A percentile compares a stretch with the other conserved stretches of the same genome.
Conservation (phyloP, 2,888 invertebrate genomes). For the Agrenia bidenticulata region DNA sequence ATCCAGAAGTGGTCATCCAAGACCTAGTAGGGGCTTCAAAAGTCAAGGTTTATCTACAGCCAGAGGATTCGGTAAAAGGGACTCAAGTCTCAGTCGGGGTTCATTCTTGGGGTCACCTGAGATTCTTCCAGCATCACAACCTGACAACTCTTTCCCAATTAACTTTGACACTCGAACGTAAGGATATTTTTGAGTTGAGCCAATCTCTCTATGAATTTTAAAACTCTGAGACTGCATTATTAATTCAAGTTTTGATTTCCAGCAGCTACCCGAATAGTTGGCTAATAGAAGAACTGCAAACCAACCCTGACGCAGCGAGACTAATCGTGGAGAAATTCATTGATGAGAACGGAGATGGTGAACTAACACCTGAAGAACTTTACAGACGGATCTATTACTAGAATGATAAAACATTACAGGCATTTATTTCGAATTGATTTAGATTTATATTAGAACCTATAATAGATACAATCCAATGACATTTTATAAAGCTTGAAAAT, state of each 20-base stretch:
- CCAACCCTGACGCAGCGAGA: conserved; percentile 64
- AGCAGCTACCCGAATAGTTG: conserved; percentile 58
- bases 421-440: too few relatives aligned
- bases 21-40: conserved; percentile 66
- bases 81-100: conserved; percentile 47
- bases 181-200: conserved; percentile 10
- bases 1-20: conserved; percentile 55
- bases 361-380: conserved; percentile 63
- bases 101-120: conserved; percentile 20
- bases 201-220: neutral
- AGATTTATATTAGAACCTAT: too few relatives aligned
- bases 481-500: too few relatives aligned
- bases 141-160: conserved; percentile 26
- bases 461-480: too few relatives aligned
- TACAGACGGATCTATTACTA: conserved; percentile 53
- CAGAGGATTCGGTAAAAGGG: conserved; percentile 67
- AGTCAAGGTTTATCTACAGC: conserved; percentile 66
- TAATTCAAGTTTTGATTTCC: conserved; percentile 15
- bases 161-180: conserved; percentile 39
- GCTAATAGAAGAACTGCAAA: conserved; percentile 63
- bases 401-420: too few relatives aligned
- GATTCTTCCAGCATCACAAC: conserved; percentile 19
- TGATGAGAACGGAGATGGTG: conserved; percentile 62
- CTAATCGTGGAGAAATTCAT: conserved; percentile 64
- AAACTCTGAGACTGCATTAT: neutral